phyloP scores from a whole-genome alignment of 2,113 vertebrate species.

The Hyperopisus bebe region DNA sequence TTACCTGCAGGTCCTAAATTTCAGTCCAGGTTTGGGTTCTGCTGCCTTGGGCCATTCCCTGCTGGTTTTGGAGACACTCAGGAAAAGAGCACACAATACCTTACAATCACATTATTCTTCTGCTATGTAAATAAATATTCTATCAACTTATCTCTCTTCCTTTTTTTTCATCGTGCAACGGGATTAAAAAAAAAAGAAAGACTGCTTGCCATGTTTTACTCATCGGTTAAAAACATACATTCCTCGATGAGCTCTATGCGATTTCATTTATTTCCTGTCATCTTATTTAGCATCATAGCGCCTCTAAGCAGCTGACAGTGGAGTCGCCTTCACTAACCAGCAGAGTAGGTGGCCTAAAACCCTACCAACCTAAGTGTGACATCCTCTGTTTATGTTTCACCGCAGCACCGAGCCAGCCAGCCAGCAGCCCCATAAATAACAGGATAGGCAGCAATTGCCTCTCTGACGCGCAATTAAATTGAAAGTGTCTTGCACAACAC shows the following conservation, averaged over 20 bases:
- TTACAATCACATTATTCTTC: neutral
- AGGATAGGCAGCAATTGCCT: slow-evolving; percentile 36
- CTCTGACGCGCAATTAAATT: slow-evolving; percentile 40
- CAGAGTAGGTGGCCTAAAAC: neutral
- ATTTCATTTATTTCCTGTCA: neutral
- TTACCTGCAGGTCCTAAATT: neutral
- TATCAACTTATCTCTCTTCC: neutral
- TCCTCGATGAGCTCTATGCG: neutral
- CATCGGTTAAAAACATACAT: neutral
- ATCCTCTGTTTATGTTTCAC: slow-evolving; percentile 14
- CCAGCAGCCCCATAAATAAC: slow-evolving; percentile 34
- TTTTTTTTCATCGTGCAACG: neutral
- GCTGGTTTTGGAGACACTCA: neutral
- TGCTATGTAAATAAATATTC: neutral
- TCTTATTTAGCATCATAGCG: neutral
- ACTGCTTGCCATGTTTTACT: neutral
- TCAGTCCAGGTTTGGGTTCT: neutral
- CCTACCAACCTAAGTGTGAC: neutral
- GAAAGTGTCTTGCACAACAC: slow-evolving; percentile 17
- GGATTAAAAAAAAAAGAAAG: neutral
- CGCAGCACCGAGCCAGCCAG: slow-evolving; percentile 24
- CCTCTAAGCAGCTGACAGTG: neutral
- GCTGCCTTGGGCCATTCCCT: neutral
- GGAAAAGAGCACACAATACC: neutral
- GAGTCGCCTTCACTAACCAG: neutral